These are phyloP conservation scores for Mesocricetus auratus DNA, from an alignment of 2,113 vertebrate genomes.

Conservation along the genomic window DNA sequence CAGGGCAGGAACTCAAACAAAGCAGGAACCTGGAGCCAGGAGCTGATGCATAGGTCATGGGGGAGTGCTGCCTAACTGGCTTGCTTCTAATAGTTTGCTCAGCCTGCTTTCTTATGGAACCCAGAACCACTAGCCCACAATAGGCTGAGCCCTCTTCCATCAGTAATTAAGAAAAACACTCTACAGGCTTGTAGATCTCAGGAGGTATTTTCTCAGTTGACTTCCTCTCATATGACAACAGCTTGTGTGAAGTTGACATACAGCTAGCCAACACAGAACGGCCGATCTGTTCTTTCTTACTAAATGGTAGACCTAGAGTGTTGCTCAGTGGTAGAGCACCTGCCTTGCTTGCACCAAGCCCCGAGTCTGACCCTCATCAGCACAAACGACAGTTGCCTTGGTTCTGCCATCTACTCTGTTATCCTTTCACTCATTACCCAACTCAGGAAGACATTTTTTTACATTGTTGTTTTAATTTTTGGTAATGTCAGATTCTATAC, in stretches of 20 bases:
- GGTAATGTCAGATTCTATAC: neutral
- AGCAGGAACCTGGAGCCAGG: neutral
- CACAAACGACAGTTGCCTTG: neutral
- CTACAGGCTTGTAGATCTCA: too few relatives aligned
- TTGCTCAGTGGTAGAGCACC: neutral
- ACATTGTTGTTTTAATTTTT: neutral
- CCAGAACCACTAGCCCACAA: neutral
- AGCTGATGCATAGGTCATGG: neutral
- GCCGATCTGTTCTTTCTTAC: neutral
- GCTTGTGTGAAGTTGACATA: neutral
- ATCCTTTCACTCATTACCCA: neutral
- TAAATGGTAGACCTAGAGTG: neutral
- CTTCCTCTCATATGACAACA: neutral
- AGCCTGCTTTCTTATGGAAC: neutral
- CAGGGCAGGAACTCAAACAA: neutral
- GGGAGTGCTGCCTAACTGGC: neutral
- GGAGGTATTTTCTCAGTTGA: neutral
- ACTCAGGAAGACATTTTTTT: neutral
- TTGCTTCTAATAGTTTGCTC: neutral
- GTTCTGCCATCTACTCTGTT: neutral
- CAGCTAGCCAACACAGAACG: neutral
- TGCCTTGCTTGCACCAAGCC: neutral
- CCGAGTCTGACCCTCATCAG: neutral
- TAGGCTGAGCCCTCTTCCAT: neutral
- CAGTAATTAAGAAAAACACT: neutral